phyloP scores from a whole-genome alignment of 2,888 invertebrate genomes.

The Itoplectis maculator region DNA sequence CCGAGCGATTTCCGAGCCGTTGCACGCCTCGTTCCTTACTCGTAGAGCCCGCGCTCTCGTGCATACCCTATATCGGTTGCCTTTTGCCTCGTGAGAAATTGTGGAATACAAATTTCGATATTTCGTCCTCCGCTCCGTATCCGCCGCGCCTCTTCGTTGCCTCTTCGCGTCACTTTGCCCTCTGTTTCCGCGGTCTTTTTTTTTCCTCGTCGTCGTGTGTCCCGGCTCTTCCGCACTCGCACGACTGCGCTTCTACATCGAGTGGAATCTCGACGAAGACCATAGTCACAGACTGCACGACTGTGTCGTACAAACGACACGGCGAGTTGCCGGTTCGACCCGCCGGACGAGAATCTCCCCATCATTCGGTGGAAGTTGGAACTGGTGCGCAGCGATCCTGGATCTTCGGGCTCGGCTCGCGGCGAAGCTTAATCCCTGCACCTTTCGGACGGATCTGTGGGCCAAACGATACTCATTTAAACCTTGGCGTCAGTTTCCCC shows the following conservation, averaged over 20 bases:
- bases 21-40: constrained; percentile 68
- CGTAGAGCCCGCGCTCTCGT: constrained; percentile 43
- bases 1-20: constrained; percentile 74
- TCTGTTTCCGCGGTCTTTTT: not conserved
- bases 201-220: too few species aligned
- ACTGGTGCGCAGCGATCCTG: not conserved
- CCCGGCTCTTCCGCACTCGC: not conserved
- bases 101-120: constrained; percentile 70
- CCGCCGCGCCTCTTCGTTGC: not conserved
- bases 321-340: constrained; percentile 4
- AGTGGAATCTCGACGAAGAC: not conserved
- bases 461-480: constrained; percentile 50
- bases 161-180: not conserved
- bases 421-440: constrained; percentile 43
- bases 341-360: constrained; percentile 7
- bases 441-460: constrained; percentile 41
- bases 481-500: constrained; percentile 33
- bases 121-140: constrained; percentile 34
- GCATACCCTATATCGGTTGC: constrained; percentile 60
- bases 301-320: not conserved
- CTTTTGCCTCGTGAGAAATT: constrained; percentile 54
- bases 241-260: not conserved
- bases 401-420: not conserved
- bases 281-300: not conserved
- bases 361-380: not conserved